Evolutionary conservation across 2,797 vertebrate species (phyloP).

Genomic region (Pangasius mekongensis): DNA sequence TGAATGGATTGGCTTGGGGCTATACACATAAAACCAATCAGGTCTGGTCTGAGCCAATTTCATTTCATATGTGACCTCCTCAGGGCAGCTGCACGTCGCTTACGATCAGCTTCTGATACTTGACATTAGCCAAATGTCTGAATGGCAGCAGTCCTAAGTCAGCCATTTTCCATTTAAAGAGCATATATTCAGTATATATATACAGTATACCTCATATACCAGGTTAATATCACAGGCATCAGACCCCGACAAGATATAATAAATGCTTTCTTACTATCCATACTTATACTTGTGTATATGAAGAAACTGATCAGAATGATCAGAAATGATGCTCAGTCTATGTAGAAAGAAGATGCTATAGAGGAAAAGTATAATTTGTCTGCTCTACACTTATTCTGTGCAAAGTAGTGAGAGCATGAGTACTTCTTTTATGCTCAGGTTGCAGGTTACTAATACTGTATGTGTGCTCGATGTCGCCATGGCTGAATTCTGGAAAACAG

Average conservation of each 20-base stretch:
- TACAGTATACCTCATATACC: not conserved
- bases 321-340: not conserved
- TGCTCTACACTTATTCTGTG: constrained; percentile 3
- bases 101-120: not conserved
- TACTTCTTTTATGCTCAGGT: not conserved
- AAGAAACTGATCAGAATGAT: not conserved
- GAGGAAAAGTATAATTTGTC: not conserved
- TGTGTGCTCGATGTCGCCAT: not conserved
- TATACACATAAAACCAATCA: constrained; percentile 24
- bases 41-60: constrained; percentile 1
- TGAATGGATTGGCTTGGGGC: constrained; percentile 39
- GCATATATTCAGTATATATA: not conserved
- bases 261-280: not conserved
- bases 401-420: not conserved
- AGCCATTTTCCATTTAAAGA: not conserved
- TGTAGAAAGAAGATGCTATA: not conserved
- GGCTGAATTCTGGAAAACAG: not conserved
- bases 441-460: not conserved
- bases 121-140: constrained; percentile 1
- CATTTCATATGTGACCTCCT: constrained; percentile 13
- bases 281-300: not conserved
- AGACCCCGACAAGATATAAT: not conserved
- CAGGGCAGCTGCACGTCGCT: not conserved
- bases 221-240: not conserved
- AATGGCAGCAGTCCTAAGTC: not conserved